Conservation (phyloP, 2,797 vertebrate genomes). For the Acanthis flammea region DNA sequence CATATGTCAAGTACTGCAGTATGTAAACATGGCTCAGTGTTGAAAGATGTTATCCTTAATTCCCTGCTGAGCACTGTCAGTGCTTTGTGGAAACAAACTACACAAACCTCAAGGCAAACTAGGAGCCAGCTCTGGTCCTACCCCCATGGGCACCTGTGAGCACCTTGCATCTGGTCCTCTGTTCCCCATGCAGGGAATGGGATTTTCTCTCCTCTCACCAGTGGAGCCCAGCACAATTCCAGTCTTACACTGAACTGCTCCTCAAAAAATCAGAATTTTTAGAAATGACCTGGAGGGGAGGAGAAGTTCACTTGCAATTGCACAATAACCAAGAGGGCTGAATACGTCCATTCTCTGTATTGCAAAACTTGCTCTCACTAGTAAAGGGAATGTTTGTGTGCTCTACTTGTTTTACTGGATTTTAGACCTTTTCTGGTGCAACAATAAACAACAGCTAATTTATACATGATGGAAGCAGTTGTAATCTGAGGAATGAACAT, state of each 20-base stretch:
- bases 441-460: not conserved
- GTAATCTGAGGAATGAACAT: not conserved
- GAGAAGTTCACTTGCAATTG: not conserved
- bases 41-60: not conserved
- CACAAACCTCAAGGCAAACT: not conserved
- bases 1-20: not conserved
- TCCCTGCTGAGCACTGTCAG: not conserved
- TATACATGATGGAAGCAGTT: not conserved
- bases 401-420: not conserved
- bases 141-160: not conserved
- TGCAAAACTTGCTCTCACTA: not conserved
- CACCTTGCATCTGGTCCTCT: not conserved
- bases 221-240: not conserved
- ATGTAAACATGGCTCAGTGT: not conserved
- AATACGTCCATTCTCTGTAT: not conserved
- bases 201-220: not conserved
- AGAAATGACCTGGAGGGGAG: not conserved
- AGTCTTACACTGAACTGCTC: not conserved
- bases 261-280: not conserved
- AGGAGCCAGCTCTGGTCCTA: not conserved
- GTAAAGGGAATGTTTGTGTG: not conserved
- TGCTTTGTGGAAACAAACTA: not conserved
- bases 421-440: not conserved
- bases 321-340: not conserved
- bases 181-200: not conserved